Evolutionary conservation across 2,888 invertebrate species (phyloP).

Genomic region (Drosophila neonasuta): DNA sequence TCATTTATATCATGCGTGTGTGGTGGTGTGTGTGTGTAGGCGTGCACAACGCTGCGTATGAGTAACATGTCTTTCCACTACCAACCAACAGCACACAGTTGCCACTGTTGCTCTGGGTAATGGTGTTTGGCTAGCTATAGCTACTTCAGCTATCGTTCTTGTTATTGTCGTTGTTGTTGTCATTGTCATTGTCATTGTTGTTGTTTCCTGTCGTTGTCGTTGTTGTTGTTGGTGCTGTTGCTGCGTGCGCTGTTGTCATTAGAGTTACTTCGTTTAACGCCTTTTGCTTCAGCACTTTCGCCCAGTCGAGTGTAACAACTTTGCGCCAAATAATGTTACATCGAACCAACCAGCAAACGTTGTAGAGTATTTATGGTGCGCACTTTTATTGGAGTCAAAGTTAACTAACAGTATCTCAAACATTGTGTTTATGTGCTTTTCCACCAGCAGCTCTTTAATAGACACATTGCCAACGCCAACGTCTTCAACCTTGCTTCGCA

Average conservation of each 20-base stretch:
- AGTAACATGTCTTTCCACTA: conserved; percentile 64
- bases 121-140: conserved; percentile 23
- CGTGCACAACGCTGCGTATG: conserved; percentile 63
- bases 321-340: conserved; percentile 8
- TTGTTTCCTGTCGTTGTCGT: conserved; percentile 20
- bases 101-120: conserved; percentile 40
- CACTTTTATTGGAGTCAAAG: background rate
- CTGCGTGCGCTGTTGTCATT: conserved; percentile 69
- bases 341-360: background rate
- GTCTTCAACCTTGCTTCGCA: background rate
- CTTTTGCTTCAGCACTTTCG: conserved; percentile 32
- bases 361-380: background rate
- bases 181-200: conserved; percentile 19
- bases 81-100: conserved; percentile 45
- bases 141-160: conserved; percentile 19
- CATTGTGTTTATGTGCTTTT: conserved; percentile 23
- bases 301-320: conserved; percentile 25
- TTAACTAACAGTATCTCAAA: conserved; percentile 4
- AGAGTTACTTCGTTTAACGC: conserved; percentile 66
- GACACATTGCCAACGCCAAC: conserved; percentile 30
- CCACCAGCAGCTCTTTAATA: conserved; percentile 38
- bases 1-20: conserved; percentile 65
- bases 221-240: conserved; percentile 28
- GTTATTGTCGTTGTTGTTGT: conserved; percentile 23
- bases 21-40: conserved; percentile 21